These are phyloP conservation scores for Platycnemis pennipes DNA, from an alignment of 2,888 invertebrate species.

Conservation along the genomic window DNA sequence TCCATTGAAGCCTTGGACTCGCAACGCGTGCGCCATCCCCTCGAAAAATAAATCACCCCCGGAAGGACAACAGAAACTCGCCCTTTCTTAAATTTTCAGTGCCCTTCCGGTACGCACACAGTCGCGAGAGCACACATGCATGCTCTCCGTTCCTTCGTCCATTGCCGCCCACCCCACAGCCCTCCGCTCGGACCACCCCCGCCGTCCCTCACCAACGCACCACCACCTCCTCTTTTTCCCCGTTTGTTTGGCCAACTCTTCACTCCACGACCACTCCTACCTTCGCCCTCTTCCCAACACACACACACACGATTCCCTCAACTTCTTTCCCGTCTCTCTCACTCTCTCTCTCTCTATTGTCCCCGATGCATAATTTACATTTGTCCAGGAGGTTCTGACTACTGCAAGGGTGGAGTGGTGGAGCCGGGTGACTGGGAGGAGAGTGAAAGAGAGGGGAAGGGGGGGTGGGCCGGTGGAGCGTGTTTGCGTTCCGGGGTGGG, in stretches of 20 bases:
- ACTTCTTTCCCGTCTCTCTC: background rate
- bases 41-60: background rate
- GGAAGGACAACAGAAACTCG: conserved; percentile 6
- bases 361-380: conserved; percentile 67
- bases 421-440: too few relatives aligned
- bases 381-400: conserved; percentile 63
- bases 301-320: background rate
- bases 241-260: conserved; percentile 62
- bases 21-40: background rate
- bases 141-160: background rate
- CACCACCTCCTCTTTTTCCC: background rate
- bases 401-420: background rate
- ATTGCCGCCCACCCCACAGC: background rate
- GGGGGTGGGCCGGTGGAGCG: too few relatives aligned
- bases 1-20: background rate
- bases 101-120: conserved; percentile 54
- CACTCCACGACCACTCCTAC: background rate
- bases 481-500: background rate
- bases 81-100: conserved; percentile 67
- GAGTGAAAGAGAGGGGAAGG: too few relatives aligned
- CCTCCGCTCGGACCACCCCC: background rate
- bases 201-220: background rate
- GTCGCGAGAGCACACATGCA: background rate
- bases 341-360: conserved; percentile 19
- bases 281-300: background rate